Evolutionary conservation across 2,888 invertebrate genomes (phyloP).

Genomic region (Bombyx huttoni): DNA sequence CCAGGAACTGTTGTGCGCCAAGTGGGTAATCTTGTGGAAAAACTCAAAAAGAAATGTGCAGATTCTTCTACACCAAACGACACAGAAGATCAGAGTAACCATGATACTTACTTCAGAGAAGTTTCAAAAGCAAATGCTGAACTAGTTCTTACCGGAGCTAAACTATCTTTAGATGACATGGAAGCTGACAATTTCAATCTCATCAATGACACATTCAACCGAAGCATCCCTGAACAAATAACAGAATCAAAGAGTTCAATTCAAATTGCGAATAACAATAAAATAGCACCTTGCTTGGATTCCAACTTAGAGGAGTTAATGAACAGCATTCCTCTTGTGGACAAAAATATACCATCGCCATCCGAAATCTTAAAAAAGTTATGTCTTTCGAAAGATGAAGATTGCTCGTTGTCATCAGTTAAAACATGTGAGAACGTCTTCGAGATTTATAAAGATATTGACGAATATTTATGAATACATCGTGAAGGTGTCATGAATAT

Average conservation of each 20-base stretch:
- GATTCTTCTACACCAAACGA: conserved; percentile 6
- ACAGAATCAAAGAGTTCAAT: background rate
- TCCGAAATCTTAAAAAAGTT: conserved; percentile 77
- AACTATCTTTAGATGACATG: conserved; percentile 60
- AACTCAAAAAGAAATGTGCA: conserved; percentile 51
- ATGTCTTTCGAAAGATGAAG: conserved; percentile 67
- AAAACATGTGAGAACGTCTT: conserved; percentile 15
- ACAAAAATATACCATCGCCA: conserved; percentile 75
- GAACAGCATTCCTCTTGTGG: conserved; percentile 34
- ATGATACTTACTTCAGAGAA: conserved; percentile 10
- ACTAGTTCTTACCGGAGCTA: conserved; percentile 54
- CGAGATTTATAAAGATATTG: conserved; percentile 26
- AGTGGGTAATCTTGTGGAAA: conserved; percentile 60
- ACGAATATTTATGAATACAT: conserved; percentile 21
- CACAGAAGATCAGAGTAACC: conserved; percentile 8
- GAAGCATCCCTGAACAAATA: conserved; percentile 5
- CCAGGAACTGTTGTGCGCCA: conserved; percentile 70
- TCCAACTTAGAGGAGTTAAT: conserved; percentile 42
- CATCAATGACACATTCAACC: conserved; percentile 33
- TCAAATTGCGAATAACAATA: background rate
- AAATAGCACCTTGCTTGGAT: conserved; percentile 13
- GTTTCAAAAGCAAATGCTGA: conserved; percentile 56
- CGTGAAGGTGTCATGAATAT: background rate
- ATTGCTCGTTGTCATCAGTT: conserved; percentile 19
- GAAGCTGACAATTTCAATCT: conserved; percentile 56